Conservation (phyloP, 2,113 vertebrate species). For the Hystrix brachyura region DNA sequence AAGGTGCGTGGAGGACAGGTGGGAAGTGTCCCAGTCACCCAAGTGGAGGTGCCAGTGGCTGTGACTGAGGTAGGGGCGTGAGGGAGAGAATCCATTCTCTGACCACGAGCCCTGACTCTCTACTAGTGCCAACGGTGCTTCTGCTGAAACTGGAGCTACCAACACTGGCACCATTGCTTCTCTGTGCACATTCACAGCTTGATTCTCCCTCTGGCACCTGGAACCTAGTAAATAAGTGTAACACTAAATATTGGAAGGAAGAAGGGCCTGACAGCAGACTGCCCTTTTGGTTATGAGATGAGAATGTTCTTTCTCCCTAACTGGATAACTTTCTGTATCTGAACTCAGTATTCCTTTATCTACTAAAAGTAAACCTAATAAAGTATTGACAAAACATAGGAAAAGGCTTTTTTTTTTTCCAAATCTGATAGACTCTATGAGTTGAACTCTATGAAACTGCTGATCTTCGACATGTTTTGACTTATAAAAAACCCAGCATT, state of each 20-base stretch:
- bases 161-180: background rate
- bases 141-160: background rate
- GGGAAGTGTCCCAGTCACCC: background rate
- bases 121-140: background rate
- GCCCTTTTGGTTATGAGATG: background rate
- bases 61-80: fast-evolving
- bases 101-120: background rate
- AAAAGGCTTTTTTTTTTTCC: background rate
- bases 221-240: background rate
- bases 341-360: background rate
- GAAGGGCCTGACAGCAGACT: background rate
- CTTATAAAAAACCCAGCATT: background rate
- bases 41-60: background rate
- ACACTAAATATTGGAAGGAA: background rate
- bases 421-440: background rate
- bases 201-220: background rate
- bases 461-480: background rate
- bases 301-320: background rate
- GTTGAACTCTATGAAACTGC: background rate
- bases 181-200: background rate
- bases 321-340: no score
- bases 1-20: background rate
- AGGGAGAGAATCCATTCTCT: background rate
- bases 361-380: background rate
- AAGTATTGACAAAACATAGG: background rate